A percentile compares a stretch with the other conserved stretches of the same genome.
Conservation (phyloP, 2,888 invertebrate species). For the Eulithis testata region DNA sequence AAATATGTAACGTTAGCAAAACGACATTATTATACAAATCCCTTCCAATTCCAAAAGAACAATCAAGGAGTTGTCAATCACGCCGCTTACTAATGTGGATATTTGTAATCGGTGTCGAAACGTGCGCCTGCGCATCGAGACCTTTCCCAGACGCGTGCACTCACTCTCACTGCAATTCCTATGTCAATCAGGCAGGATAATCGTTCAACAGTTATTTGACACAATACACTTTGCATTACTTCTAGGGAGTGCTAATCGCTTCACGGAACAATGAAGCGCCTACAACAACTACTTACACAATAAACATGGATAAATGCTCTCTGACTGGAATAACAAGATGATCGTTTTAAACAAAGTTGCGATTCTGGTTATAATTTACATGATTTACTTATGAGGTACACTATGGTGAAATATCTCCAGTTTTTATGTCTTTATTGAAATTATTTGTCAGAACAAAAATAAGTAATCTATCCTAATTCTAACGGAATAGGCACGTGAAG, state of each 20-base stretch:
- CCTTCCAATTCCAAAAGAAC: neutral
- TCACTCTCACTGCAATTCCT: slow-evolving; percentile 50
- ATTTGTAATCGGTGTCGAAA: slow-evolving; percentile 52
- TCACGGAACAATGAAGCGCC: slow-evolving; percentile 25
- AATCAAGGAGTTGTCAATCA: slow-evolving; percentile 19
- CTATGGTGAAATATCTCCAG: no score
- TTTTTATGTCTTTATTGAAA: no score
- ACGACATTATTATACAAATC: no score
- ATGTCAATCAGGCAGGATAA: slow-evolving; percentile 49
- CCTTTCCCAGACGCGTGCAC: slow-evolving; percentile 52
- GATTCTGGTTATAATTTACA: slow-evolving; percentile 11
- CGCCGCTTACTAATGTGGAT: slow-evolving; percentile 47
- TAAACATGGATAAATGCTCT: slow-evolving; percentile 21
- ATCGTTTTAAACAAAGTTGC: slow-evolving; percentile 13
- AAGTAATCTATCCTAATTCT: slow-evolving; percentile 5
- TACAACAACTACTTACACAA: slow-evolving; percentile 17
- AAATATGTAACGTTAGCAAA: no score
- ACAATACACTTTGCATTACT: slow-evolving; percentile 32
- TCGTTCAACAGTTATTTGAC: slow-evolving; percentile 49
- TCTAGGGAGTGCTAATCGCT: slow-evolving; percentile 34
- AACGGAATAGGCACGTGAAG: slow-evolving; percentile 9
- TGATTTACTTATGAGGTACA: neutral
- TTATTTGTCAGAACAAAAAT: neutral
- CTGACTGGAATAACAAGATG: slow-evolving; percentile 23
- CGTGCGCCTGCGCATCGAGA: slow-evolving; percentile 40